Evolutionary conservation across 2,797 vertebrate species (phyloP).

Genomic region (Gymnopithys bicolor): DNA sequence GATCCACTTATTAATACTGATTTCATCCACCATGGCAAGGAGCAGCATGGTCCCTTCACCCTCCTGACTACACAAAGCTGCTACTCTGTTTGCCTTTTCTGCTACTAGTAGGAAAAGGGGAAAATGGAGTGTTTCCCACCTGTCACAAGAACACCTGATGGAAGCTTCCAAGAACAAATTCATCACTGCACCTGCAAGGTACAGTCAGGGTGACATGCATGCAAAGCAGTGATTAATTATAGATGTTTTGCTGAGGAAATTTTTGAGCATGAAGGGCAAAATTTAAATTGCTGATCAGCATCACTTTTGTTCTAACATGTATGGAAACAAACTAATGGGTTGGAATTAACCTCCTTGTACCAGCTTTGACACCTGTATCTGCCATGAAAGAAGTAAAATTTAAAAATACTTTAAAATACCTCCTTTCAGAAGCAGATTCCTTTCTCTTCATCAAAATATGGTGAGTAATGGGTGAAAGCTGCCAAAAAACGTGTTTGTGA

Average conservation of each 20-base stretch:
- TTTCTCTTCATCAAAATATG: neutral
- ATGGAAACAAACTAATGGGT: slow-evolving; percentile 69
- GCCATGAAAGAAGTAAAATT: neutral
- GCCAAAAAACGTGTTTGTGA: neutral
- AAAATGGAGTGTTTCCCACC: neutral
- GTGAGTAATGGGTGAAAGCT: neutral
- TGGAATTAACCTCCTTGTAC: slow-evolving; percentile 10
- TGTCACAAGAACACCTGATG: slow-evolving; percentile 7
- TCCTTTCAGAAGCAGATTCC: neutral
- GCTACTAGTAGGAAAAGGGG: neutral
- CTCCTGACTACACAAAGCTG: neutral
- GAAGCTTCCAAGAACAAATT: neutral
- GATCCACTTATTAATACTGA: neutral
- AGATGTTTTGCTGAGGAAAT: slow-evolving; percentile 49
- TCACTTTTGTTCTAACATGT: slow-evolving; percentile 48
- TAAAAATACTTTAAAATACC: neutral
- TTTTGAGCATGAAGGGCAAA: slow-evolving; percentile 32
- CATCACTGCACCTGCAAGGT: neutral
- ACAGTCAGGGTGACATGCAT: neutral
- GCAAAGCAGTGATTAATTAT: slow-evolving; percentile 56
- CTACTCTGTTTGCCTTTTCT: neutral
- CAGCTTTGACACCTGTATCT: slow-evolving; percentile 26
- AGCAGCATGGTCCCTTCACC: neutral
- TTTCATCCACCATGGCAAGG: neutral
- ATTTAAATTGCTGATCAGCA: slow-evolving; percentile 58